Conservation (phyloP, 1,140 invertebrate genomes). For the Drosophila eugracilis region DNA sequence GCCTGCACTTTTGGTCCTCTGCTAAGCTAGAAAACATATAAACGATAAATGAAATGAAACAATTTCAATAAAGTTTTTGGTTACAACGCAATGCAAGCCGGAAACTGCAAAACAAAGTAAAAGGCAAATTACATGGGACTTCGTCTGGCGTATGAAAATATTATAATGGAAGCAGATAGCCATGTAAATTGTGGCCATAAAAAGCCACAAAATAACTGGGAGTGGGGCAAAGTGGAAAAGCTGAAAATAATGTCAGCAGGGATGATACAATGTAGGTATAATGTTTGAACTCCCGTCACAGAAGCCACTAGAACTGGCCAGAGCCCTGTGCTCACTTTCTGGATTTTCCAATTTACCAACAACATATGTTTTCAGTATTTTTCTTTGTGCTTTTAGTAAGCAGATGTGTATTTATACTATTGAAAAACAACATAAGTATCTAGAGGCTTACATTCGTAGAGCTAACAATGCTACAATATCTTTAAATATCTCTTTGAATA, state of each 20-base stretch:
- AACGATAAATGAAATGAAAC: conserved; percentile 78
- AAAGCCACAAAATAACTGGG: conserved; percentile 61
- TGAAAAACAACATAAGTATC: too few relatives aligned
- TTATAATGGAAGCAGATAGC: conserved; percentile 74
- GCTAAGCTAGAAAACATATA: conserved; percentile 66
- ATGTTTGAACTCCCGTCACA: conserved; percentile 16
- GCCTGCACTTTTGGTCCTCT: background rate
- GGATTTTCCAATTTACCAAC: too few relatives aligned
- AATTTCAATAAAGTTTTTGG: conserved; percentile 78
- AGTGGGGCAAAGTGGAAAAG: too few relatives aligned
- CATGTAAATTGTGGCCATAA: conserved; percentile 74
- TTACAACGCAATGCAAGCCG: conserved; percentile 64
- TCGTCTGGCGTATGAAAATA: conserved; percentile 49
- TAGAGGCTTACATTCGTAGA: too few relatives aligned
- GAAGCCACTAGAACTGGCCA: too few relatives aligned
- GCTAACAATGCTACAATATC: too few relatives aligned
- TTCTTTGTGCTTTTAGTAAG: too few relatives aligned
- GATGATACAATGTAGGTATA: conserved; percentile 38
- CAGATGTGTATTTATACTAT: too few relatives aligned
- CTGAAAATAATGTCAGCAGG: conserved; percentile 43
- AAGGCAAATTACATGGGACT: conserved; percentile 74
- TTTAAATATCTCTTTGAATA: too few relatives aligned
- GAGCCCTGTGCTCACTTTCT: too few relatives aligned
- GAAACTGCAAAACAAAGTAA: conserved; percentile 74
- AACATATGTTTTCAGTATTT: too few relatives aligned